Evolutionary conservation across 2,113 vertebrate genomes (phyloP).

Genomic region (Myiozetetes cayanensis): DNA sequence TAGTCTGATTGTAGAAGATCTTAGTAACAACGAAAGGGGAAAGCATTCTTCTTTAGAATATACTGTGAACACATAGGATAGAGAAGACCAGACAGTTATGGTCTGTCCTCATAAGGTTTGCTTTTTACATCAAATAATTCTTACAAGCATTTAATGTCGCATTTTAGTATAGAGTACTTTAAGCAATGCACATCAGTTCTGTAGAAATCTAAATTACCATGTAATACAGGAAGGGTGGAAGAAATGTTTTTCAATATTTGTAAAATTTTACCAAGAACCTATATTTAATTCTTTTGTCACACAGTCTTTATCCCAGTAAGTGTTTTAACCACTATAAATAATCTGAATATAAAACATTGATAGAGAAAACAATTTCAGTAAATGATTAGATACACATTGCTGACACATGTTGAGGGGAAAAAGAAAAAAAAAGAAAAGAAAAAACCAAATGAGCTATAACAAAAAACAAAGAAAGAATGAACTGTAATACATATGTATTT

Average conservation of each 20-base stretch:
- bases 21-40: background rate
- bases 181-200: background rate
- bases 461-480: background rate
- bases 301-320: background rate
- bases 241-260: background rate
- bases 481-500: background rate
- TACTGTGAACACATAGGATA: background rate
- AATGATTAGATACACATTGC: background rate
- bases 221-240: background rate
- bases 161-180: background rate
- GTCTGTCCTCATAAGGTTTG: background rate
- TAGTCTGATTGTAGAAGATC: background rate
- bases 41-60: background rate
- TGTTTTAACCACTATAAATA: background rate
- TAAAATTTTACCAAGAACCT: background rate
- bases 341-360: background rate
- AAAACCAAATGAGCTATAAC: fast-evolving
- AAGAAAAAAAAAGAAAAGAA: background rate
- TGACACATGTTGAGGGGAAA: background rate
- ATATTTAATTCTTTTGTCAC: background rate
- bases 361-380: background rate
- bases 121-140: background rate
- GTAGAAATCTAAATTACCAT: background rate
- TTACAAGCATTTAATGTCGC: background rate
- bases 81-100: background rate